Evolutionary conservation across 1,140 invertebrate genomes (phyloP), one percentile per base, ranked within the genome.

Genomic region (Scaptodrosophila lebanonensis): DNA sequence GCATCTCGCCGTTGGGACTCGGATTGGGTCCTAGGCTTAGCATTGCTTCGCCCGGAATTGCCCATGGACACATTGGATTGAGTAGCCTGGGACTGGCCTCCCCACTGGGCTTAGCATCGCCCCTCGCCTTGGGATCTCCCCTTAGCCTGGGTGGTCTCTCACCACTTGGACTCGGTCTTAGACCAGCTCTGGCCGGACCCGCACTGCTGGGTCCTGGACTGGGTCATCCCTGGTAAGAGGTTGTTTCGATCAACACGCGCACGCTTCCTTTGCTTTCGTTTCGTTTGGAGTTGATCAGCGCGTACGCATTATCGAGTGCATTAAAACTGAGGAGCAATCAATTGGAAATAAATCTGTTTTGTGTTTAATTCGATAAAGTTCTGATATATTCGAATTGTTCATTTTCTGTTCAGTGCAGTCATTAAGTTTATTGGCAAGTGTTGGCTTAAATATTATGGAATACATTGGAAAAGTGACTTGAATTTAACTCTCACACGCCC

Each of bases 171-270:
- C 18, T 72, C 38, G 49, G 68, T 18, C 33, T 22, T 22, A 20
- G 22, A 11, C 52, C 52, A 1, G 25, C 56, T 27, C 48, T 59
- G 38, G 39, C 54, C 35, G 47, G 36, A 20, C 54, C 54, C 22
- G 18, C 30, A 15, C 33, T 36, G 16, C 22, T 25, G 22, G 52
- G 52, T 32, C n/a, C 20, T 25, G 56, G 48, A 12, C 58, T 76
- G 18, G 59, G 56, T 30, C 84, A 84, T 69, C 75, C 75, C 20
- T 86, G 84, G 84, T 86, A 83, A 64, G 6, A 1, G 7, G 17
- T 0, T 2, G 8, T n/a, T n/a, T n/a, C 12, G 30, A 13, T 1
- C 11, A 8, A 1, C 8, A 12, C 13, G 7, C 8, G 15, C 13
- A 22, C 22, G 3, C 29, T 49, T 66, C 32, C 35, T 35, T 52